Conservation (phyloP, 2,888 invertebrate genomes). For the Endomychus coccineus region DNA sequence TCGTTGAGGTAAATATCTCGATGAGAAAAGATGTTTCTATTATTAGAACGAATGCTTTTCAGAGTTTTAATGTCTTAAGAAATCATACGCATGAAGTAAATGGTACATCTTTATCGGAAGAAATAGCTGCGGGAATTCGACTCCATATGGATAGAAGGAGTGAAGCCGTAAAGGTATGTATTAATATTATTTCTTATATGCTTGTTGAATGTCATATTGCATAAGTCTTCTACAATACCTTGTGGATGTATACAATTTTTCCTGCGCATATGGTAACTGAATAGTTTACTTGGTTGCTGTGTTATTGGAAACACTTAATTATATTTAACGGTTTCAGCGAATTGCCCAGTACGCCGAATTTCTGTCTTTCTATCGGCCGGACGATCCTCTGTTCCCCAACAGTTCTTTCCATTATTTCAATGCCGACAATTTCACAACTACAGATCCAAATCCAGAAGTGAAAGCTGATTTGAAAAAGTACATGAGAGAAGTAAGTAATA, state of each 20-base stretch:
- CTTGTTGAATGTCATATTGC: too few species aligned
- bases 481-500: conserved; percentile 24
- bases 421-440: conserved; percentile 54
- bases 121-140: conserved; percentile 73
- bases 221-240: too few species aligned
- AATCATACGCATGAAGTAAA: conserved; percentile 25
- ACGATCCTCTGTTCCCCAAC: conserved; percentile 34
- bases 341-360: conserved; percentile 39
- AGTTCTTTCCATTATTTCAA: conserved; percentile 58
- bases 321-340: conserved; percentile 26
- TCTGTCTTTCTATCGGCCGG: conserved; percentile 33
- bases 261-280: too few species aligned
- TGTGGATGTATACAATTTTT: too few species aligned
- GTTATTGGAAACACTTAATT: too few species aligned
- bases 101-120: conserved; percentile 66
- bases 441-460: conserved; percentile 11
- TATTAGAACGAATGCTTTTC: too few species aligned
- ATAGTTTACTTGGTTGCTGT: too few species aligned
- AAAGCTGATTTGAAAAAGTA: conserved; percentile 24
- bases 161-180: conserved; percentile 69
- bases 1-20: conserved; percentile 54
- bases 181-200: not conserved
- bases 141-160: conserved; percentile 81
- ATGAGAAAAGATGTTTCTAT: conserved; percentile 3
- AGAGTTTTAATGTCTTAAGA: conserved; percentile 31